Percentiles rank a stretch among this genome's conserved stretches.
phyloP scores from a whole-genome alignment of 2,888 invertebrate species.

The Brenthis hecate region DNA sequence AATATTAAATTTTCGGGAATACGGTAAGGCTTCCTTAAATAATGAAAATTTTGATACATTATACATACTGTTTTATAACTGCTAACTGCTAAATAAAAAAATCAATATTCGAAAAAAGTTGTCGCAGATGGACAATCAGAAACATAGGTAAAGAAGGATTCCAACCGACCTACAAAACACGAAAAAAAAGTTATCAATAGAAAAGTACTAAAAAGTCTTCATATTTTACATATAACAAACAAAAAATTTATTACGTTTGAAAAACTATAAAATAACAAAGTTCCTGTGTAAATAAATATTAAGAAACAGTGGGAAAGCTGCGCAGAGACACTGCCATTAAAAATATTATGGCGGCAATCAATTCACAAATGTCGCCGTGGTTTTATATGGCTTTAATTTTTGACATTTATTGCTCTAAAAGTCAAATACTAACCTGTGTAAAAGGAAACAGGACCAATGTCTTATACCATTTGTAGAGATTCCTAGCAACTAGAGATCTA shows the following conservation, averaged over 20 bases:
- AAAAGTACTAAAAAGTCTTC: background rate
- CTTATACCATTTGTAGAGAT: slow-evolving; percentile 16
- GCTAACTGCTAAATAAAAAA: too few species aligned
- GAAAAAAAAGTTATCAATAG: slow-evolving; percentile 1
- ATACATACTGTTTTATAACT: too few species aligned
- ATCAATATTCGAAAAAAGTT: too few species aligned
- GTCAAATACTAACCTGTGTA: slow-evolving; percentile 43
- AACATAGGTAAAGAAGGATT: too few species aligned
- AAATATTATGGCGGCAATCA: slow-evolving; percentile 70
- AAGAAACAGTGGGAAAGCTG: slow-evolving; percentile 62
- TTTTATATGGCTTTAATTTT: slow-evolving; percentile 66
- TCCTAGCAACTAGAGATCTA: slow-evolving; percentile 6
- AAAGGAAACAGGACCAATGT: slow-evolving; percentile 26
- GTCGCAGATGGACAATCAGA: too few species aligned
- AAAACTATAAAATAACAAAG: slow-evolving; percentile 73
- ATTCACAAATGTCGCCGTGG: slow-evolving; percentile 69
- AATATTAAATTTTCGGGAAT: too few species aligned
- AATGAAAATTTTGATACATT: too few species aligned
- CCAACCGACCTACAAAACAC: background rate
- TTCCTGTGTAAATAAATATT: slow-evolving; percentile 62
- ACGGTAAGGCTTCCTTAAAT: too few species aligned
- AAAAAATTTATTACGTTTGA: slow-evolving; percentile 62
- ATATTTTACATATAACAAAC: slow-evolving; percentile 1
- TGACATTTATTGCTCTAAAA: slow-evolving; percentile 62
- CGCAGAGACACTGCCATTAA: slow-evolving; percentile 64